A percentile compares a stretch with the other conserved stretches of the same genome.
Conservation (phyloP, 2,888 invertebrate species). For the Dromius quadrimaculatus region DNA sequence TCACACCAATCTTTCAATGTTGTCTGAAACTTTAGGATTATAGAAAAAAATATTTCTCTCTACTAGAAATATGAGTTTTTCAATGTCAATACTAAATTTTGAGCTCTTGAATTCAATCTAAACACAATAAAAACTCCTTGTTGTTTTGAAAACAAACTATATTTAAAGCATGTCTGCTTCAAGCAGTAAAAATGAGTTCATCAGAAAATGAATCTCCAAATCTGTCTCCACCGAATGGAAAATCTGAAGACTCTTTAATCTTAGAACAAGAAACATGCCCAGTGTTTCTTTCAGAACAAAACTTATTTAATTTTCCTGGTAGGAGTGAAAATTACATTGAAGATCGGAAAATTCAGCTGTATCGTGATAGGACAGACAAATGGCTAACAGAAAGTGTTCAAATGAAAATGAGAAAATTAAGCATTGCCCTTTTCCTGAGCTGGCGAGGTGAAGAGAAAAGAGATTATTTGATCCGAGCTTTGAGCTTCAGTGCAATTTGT, state of each 20-base stretch:
- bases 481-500: conserved; percentile 29
- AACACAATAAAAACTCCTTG: no score
- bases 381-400: conserved; percentile 26
- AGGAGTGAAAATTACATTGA: conserved; percentile 43
- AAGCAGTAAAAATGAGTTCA: no score
- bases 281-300: conserved; percentile 15
- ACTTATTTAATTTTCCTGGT: conserved; percentile 41
- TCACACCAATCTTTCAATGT: no score
- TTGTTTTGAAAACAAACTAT: background rate
- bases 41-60: no score
- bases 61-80: no score
- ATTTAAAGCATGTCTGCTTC: no score
- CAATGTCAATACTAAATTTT: no score
- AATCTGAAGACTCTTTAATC: conserved; percentile 25
- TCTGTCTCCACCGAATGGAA: no score
- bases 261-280: conserved; percentile 32
- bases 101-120: no score
- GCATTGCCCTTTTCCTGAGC: conserved; percentile 14
- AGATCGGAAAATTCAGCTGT: conserved; percentile 36
- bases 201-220: no score
- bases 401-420: conserved; percentile 41
- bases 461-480: conserved; percentile 33
- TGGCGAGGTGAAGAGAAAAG: no score
- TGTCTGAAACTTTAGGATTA: no score
- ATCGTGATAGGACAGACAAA: conserved; percentile 29